Conservation (phyloP, 2,888 invertebrate species). For the Antitype chi region DNA sequence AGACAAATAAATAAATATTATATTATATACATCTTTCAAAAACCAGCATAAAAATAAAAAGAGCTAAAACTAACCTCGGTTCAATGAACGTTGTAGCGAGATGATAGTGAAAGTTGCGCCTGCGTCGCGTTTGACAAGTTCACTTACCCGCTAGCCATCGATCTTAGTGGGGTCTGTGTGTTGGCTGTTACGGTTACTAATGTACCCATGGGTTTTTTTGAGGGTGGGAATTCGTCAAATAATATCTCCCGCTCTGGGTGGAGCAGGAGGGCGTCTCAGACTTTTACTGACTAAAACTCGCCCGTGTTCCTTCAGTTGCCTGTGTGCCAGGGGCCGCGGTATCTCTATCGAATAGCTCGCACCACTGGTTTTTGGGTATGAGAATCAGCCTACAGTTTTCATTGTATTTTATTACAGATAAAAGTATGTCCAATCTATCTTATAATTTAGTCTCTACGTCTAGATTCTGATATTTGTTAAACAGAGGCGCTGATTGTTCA, state of each 20-base stretch:
- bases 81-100: constrained; percentile 61
- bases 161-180: constrained; percentile 23
- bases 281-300: too few relatives aligned
- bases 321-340: too few relatives aligned
- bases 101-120: constrained; percentile 71
- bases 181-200: neutral
- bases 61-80: constrained; percentile 30
- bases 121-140: constrained; percentile 64
- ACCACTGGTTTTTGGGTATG: neutral
- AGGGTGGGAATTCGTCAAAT: too few relatives aligned
- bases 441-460: neutral
- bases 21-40: neutral
- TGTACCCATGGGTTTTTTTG: too few relatives aligned
- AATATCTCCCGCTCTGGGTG: too few relatives aligned
- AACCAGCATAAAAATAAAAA: constrained; percentile 30
- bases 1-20: too few relatives aligned
- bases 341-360: too few relatives aligned
- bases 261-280: too few relatives aligned
- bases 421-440: neutral
- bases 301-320: too few relatives aligned
- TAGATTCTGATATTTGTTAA: neutral
- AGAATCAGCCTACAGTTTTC: neutral
- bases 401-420: neutral
- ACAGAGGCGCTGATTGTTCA: neutral
- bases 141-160: constrained; percentile 64